Percentiles rank a stretch among this genome's conserved stretches.
Conservation (phyloP, 2,888 invertebrate genomes). For the Gisinianus flammeolus region DNA sequence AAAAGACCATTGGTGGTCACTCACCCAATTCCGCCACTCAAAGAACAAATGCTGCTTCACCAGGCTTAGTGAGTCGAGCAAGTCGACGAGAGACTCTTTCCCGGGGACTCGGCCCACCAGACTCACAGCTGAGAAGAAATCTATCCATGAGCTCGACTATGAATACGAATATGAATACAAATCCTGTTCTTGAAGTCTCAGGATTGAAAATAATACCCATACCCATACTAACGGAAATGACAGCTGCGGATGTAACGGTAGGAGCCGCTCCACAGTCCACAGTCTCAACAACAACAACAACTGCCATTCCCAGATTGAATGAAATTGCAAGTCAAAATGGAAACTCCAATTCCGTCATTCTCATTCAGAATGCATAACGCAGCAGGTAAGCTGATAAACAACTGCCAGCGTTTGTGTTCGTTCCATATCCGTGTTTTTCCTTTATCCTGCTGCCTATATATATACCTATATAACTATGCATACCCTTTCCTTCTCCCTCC, state of each 20-base stretch:
- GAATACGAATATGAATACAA: not conserved
- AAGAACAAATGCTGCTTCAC: slow-evolving; percentile 10
- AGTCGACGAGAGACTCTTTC: slow-evolving; percentile 1
- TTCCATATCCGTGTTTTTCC: too few species aligned
- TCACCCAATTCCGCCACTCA: slow-evolving; percentile 31
- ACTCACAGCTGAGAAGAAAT: not conserved
- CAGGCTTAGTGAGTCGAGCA: not conserved
- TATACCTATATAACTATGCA: too few species aligned
- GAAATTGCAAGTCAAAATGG: too few species aligned
- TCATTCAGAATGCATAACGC: too few species aligned
- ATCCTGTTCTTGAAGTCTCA: not conserved
- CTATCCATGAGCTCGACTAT: not conserved
- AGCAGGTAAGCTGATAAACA: too few species aligned
- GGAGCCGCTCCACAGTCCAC: not conserved
- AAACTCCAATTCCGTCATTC: not conserved
- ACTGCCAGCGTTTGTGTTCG: too few species aligned
- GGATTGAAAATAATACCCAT: not conserved
- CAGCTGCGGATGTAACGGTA: not conserved
- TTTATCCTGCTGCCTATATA: too few species aligned
- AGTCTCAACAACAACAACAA: not conserved
- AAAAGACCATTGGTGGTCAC: slow-evolving; percentile 9
- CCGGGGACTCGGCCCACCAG: not conserved
- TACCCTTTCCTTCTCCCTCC: too few species aligned
- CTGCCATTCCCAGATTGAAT: too few species aligned
- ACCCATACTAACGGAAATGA: not conserved